phyloP scores from a whole-genome alignment of 1,140 invertebrate species.

The Pissodes strobi region DNA sequence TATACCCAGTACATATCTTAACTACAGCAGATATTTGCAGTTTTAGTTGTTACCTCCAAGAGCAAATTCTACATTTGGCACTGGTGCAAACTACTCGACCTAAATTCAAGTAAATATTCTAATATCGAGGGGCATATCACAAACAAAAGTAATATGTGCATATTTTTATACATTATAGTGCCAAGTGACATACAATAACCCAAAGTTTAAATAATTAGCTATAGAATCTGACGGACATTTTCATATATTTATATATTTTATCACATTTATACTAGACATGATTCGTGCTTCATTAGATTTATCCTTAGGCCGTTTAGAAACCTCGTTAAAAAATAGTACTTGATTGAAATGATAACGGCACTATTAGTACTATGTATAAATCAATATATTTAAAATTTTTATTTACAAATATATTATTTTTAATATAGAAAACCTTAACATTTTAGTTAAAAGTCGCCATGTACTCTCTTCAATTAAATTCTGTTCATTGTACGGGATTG shows the following conservation, averaged over 20 bases:
- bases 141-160: not conserved
- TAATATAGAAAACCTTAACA: not conserved
- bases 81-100: too few species aligned
- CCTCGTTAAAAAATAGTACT: constrained; percentile 22
- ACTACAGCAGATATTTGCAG: too few species aligned
- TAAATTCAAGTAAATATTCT: too few species aligned
- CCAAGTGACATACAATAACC: constrained; percentile 52
- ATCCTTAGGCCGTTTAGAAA: constrained; percentile 44
- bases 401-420: constrained; percentile 29
- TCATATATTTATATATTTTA: constrained; percentile 12
- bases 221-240: constrained; percentile 47
- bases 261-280: constrained; percentile 40
- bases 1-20: too few species aligned
- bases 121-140: not conserved
- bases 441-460: not conserved
- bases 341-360: too few species aligned
- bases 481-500: constrained; percentile 19
- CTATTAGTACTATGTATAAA: too few species aligned
- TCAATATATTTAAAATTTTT: constrained; percentile 8
- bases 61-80: too few species aligned
- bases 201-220: constrained; percentile 39
- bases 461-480: too few species aligned
- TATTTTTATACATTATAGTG: constrained; percentile 41
- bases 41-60: too few species aligned
- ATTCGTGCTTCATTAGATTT: constrained; percentile 32